Base-by-base conservation (phyloP, 2,888 invertebrate genomes). In the Conus canariensis region DNA sequence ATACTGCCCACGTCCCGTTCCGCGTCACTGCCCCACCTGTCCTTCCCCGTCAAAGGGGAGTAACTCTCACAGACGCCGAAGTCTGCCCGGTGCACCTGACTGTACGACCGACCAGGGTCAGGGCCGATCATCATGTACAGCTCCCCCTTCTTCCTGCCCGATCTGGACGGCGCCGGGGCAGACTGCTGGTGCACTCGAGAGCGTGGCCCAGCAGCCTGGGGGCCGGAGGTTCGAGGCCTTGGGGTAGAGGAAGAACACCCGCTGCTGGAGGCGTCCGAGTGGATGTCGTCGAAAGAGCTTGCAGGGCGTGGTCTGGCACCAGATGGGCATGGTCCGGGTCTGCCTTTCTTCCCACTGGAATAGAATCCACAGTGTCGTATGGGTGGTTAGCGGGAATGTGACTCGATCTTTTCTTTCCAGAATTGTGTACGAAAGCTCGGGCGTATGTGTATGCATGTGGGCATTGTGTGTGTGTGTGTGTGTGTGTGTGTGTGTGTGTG, bases 121-220 rank as follows among this genome's bases (percentile, higher is more conserved):
- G 70, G 2, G 12, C 87, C 87, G n/a, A 87, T n/a, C 58, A 74
- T n/a, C 87, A 74, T 87, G 87, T 87, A 87, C 64, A 87, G 58
- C 64, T 87, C 87, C n/a, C n/a, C 58, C 58, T n/a, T 58, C 58
- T 58, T 87, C 56, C n/a, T 22, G 5, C 64, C 58, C 6, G 14
- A 3, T 10, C 60, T 25, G 19, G 30, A 30, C 19, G 25, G 2
- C 9, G 56, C 58, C 19, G 6, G 16, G 30, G 58, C 56, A 1
- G 87, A 12, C 87, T 70, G 87, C 87, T 56, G 74, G 7, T n/a
- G n/a, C 8, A 56, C n/a, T 16, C 30, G 16, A 1, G 22, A n/a
- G 12, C 87, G 14, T 7, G n/a, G 19, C 16, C 8, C 74, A n/a
- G 19, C 74, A 30, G 74, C 0, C 7, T 22, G 30, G 74, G 64